Evolutionary conservation across 2,888 invertebrate genomes (phyloP).

Genomic region (Acheta domesticus): DNA sequence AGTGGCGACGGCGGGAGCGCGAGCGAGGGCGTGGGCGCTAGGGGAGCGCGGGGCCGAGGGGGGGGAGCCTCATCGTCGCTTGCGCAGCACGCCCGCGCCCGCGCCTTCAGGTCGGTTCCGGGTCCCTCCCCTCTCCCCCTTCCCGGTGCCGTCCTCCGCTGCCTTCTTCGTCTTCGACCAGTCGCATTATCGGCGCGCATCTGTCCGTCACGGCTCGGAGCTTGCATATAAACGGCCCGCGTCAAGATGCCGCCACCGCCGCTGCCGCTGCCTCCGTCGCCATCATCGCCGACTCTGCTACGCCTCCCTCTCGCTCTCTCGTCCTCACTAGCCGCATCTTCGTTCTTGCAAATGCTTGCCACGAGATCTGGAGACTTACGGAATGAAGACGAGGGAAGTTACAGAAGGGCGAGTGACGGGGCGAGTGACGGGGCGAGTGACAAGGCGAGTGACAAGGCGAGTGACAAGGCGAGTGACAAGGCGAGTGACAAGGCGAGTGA

Average conservation of each 20-base stretch:
- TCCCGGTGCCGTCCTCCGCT: conserved; percentile 40
- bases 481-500: no score
- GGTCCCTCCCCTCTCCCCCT: conserved; percentile 42
- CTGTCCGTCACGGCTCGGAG: conserved; percentile 7
- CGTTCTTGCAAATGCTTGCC: no score
- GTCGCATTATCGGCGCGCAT: not conserved
- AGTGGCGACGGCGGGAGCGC: not conserved
- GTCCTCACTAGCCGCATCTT: no score
- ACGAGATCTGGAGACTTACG: no score
- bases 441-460: no score
- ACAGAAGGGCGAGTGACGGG: no score
- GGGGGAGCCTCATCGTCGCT: not conserved
- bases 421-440: no score
- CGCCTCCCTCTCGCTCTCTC: no score
- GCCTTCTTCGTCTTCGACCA: not conserved
- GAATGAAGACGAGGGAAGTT: no score
- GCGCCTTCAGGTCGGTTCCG: conserved; percentile 26
- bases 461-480: no score
- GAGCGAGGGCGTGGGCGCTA: not conserved
- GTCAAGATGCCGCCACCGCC: not conserved
- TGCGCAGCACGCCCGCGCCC: conserved; percentile 20
- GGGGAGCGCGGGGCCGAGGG: not conserved
- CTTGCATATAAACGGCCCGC: conserved; percentile 18
- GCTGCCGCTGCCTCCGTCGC: not conserved
- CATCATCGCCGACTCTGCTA: not conserved